Percentiles rank a stretch among this genome's conserved stretches.
Evolutionary conservation across 1,140 invertebrate genomes (phyloP).

Genomic region (Lordiphosa stackelbergi): DNA sequence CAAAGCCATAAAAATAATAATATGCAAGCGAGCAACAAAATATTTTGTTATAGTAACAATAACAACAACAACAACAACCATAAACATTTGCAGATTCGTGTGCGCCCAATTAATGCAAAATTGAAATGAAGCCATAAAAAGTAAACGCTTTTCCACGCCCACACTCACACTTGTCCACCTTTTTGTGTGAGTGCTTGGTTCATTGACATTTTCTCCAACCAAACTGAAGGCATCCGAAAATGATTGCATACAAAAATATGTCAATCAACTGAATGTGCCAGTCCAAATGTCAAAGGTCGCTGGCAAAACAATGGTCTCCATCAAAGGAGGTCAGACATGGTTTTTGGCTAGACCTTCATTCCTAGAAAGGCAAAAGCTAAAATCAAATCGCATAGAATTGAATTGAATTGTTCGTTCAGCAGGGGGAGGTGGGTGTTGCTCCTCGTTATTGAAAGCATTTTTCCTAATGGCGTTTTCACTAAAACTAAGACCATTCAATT

Average conservation of each 20-base stretch:
- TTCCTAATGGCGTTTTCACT: no score
- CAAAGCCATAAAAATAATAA: constrained; percentile 37
- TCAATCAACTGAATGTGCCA: constrained; percentile 4
- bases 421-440: constrained; percentile 1
- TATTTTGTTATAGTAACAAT: constrained; percentile 24
- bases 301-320: neutral
- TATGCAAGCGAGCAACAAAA: constrained; percentile 26
- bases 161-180: constrained; percentile 12
- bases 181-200: constrained; percentile 15
- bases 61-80: constrained; percentile 21
- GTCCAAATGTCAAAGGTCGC: constrained; percentile 10
- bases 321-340: constrained; percentile 3
- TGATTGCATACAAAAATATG: constrained; percentile 7
- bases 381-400: constrained; percentile 1
- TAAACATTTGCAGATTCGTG: constrained; percentile 44
- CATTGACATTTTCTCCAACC: constrained; percentile 23
- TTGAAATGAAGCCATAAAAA: constrained; percentile 68
- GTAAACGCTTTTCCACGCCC: constrained; percentile 13
- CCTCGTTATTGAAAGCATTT: constrained; percentile 3
- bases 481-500: no score
- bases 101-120: constrained; percentile 59
- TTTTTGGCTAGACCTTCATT: constrained; percentile 3
- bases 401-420: neutral
- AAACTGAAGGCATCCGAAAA: constrained; percentile 7
- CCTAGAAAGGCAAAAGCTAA: constrained; percentile 2